Evolutionary conservation across 2,113 vertebrate genomes (phyloP).

Genomic region (Ailurus styani): DNA sequence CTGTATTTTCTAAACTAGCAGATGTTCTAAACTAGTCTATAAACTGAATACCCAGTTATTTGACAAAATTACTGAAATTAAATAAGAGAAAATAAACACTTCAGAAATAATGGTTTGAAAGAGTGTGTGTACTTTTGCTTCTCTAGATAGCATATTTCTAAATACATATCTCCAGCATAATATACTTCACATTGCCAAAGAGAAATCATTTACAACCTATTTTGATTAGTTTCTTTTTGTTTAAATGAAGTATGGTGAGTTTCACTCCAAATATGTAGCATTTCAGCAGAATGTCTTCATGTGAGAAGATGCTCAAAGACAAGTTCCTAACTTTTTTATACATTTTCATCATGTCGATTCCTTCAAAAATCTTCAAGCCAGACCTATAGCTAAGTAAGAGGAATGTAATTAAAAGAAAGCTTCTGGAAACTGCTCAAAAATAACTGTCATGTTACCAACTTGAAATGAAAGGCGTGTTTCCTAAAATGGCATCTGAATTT

Average conservation of each 20-base stretch:
- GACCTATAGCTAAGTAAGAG: slow-evolving; percentile 31
- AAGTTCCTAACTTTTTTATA: slow-evolving; percentile 49
- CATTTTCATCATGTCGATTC: neutral
- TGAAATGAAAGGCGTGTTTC: slow-evolving; percentile 42
- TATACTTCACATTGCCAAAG: slow-evolving; percentile 25
- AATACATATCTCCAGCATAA: slow-evolving; percentile 36
- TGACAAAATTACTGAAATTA: slow-evolving; percentile 75
- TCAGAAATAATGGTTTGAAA: slow-evolving; percentile 57
- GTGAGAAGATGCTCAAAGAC: slow-evolving; percentile 42
- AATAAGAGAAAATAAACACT: slow-evolving; percentile 67
- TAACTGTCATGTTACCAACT: slow-evolving; percentile 34
- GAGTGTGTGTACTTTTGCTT: slow-evolving; percentile 43
- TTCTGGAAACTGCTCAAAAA: slow-evolving; percentile 43
- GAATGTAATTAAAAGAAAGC: slow-evolving; percentile 14
- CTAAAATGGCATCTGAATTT: slow-evolving; percentile 53
- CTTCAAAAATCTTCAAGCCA: slow-evolving; percentile 39
- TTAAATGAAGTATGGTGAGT: slow-evolving; percentile 44
- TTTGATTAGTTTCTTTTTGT: slow-evolving; percentile 61
- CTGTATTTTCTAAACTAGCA: slow-evolving; percentile 65
- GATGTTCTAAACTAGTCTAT: slow-evolving; percentile 61
- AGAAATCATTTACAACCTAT: slow-evolving; percentile 54
- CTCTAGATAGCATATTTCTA: slow-evolving; percentile 16
- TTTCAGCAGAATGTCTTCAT: slow-evolving; percentile 27
- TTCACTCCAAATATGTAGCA: neutral
- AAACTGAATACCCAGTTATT: slow-evolving; percentile 60